These are phyloP conservation scores for Conopomorpha cramerella DNA, from an alignment of 1,140 invertebrate species.

Conservation along the genomic window DNA sequence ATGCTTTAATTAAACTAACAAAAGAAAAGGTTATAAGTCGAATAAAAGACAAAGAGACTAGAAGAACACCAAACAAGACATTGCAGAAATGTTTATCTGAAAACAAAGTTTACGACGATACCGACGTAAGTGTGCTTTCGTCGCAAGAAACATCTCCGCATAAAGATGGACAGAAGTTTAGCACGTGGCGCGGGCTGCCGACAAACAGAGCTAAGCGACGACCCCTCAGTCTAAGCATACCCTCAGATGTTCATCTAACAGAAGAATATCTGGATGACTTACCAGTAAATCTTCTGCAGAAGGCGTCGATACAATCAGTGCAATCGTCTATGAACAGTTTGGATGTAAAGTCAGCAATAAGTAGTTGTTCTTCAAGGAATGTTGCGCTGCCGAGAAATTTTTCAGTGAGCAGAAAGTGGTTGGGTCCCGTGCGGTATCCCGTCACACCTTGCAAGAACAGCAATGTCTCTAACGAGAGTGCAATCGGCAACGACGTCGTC, in stretches of 20 bases:
- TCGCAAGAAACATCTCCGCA: conserved; percentile 43
- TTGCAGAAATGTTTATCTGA: conserved; percentile 43
- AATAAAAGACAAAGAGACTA: conserved; percentile 40
- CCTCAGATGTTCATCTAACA: conserved; percentile 34
- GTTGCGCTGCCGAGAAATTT: conserved; percentile 60
- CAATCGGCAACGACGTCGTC: conserved; percentile 30
- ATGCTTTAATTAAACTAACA: conserved; percentile 54
- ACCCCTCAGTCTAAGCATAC: conserved; percentile 52
- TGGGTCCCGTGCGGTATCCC: conserved; percentile 64
- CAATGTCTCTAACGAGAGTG: conserved; percentile 16
- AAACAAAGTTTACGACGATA: conserved; percentile 35
- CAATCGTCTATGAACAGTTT: conserved; percentile 40
- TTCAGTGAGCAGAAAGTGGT: conserved; percentile 60
- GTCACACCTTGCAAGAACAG: conserved; percentile 62
- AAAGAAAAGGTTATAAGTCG: conserved; percentile 51
- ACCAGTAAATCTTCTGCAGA: conserved; percentile 18
- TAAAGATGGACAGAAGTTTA: conserved; percentile 28
- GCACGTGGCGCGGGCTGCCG: conserved; percentile 33
- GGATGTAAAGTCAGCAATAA: conserved; percentile 32
- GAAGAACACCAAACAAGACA: conserved; percentile 20
- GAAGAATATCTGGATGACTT: conserved; percentile 27
- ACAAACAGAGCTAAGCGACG: conserved; percentile 17
- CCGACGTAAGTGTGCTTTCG: conserved; percentile 25
- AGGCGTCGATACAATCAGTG: conserved; percentile 37
- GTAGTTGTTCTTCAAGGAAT: conserved; percentile 26